These are phyloP conservation scores for Erinaceus europaeus DNA, from an alignment of 2,113 vertebrate species.

Conservation along the genomic window DNA sequence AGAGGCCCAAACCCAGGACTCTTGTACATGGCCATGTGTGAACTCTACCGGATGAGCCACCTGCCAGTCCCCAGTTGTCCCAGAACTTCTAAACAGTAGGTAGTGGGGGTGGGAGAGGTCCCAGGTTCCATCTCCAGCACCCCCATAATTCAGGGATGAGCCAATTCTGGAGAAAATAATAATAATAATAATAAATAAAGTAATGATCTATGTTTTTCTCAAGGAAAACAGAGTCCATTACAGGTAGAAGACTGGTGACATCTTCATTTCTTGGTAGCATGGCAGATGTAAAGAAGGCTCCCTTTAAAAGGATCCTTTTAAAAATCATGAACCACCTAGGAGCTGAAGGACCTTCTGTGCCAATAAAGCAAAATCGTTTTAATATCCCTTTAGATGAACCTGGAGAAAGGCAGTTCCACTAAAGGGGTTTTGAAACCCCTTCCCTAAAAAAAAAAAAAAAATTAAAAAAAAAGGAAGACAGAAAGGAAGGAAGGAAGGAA, in stretches of 20 bases:
- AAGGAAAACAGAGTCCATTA: neutral
- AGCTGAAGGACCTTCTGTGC: neutral
- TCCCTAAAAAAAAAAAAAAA: neutral
- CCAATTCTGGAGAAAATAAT: too few species aligned
- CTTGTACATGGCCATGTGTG: too few species aligned
- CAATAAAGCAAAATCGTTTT: constrained; percentile 17
- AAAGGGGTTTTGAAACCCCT: neutral
- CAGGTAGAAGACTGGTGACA: too few species aligned
- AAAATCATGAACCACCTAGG: neutral
- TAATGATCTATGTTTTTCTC: neutral
- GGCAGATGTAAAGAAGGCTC: neutral
- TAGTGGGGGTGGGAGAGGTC: too few species aligned
- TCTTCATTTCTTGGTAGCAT: neutral
- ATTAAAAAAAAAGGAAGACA: neutral
- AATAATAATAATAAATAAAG: too few species aligned
- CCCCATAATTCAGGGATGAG: too few species aligned
- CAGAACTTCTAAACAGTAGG: too few species aligned
- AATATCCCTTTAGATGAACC: constrained; percentile 1
- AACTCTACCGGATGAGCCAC: too few species aligned
- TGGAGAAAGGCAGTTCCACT: neutral
- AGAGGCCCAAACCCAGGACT: too few species aligned
- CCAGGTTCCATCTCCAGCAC: too few species aligned
- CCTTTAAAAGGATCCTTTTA: neutral
- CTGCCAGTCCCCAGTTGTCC: too few species aligned
- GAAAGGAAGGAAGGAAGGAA: too few species aligned